Evolutionary conservation across 2,113 vertebrate genomes (phyloP).

Genomic region (Crocuta crocuta): DNA sequence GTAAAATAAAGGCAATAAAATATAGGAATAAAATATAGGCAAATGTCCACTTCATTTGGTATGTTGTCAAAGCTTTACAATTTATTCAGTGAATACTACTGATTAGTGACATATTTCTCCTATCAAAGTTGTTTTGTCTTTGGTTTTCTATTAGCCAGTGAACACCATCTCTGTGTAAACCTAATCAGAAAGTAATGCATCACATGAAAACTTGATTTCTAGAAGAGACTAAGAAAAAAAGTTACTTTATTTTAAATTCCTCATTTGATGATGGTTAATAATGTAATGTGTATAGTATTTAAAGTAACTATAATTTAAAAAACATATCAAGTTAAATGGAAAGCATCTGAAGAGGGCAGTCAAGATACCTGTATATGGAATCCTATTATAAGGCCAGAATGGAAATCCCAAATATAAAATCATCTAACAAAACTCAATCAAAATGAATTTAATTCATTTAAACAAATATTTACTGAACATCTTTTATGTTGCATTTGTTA

Average conservation of each 20-base stretch:
- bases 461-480: constrained; percentile 6
- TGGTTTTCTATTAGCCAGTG: background rate
- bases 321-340: background rate
- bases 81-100: constrained; percentile 13
- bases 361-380: background rate
- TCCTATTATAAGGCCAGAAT: background rate
- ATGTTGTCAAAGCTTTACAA: constrained; percentile 32
- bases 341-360: background rate
- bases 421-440: background rate
- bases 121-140: too few relatives aligned
- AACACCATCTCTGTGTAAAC: background rate
- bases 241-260: constrained; percentile 4
- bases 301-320: background rate
- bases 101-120: background rate
- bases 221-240: background rate
- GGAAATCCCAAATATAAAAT: constrained; percentile 31
- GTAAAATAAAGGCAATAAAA: background rate
- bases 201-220: background rate
- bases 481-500: constrained; percentile 34
- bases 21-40: background rate
- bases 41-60: background rate
- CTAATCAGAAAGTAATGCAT: background rate
- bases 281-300: background rate
- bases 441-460: background rate
- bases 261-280: constrained; percentile 28